Evolutionary conservation across 1,140 invertebrate species (phyloP), one percentile per base, ranked within the genome.

Genomic region (Drosophila punjabiensis): DNA sequence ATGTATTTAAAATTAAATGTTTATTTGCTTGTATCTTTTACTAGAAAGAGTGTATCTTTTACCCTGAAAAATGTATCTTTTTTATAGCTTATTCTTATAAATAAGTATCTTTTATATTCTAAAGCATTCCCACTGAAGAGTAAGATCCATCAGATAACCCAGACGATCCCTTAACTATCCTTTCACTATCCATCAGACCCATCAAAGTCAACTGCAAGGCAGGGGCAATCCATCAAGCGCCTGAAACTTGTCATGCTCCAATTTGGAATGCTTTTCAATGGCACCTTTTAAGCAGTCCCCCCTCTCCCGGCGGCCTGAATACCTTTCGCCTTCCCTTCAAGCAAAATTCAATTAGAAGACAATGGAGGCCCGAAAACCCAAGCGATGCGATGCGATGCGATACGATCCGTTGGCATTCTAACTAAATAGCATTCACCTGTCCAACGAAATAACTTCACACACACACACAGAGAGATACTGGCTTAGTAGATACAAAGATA

Each of bases 371-470:
- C 55, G 62, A 69, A 66, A 76, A 69, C 60, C 61, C 43, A 61
- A 35, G 53, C 69, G 45, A 60, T 58, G 30, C 48, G 47, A 59
- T 45, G 50, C 64, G 39, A 59, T 50, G 24, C 48, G 76, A 76
- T 55, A 70, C 64, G 63, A 76, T 62, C 64, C 56, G 75, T 58
- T 69, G 73, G 85, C 62, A 87, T 87, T 88, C 84, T 88, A 88
- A 88, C 85, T 81, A 84, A 88, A 89, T 81, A 79, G 81, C 85
- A 88, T 89, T 88, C 85, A 88, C 85, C 85, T 88, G 85, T 88
- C 78, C 85, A 39, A 53, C 70, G 62, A 61, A 76, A 80, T 80
- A 80, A 76, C 81, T 80, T 83, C 74, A 66, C 67, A 84, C 56
- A 79, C 59, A 60, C 9, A 64, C 28, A 18, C 33, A 18, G n/a